Percentiles rank a stretch among this genome's conserved stretches.
Conservation (phyloP, 2,797 vertebrate genomes). For the Hapalemur alaotrensis region DNA sequence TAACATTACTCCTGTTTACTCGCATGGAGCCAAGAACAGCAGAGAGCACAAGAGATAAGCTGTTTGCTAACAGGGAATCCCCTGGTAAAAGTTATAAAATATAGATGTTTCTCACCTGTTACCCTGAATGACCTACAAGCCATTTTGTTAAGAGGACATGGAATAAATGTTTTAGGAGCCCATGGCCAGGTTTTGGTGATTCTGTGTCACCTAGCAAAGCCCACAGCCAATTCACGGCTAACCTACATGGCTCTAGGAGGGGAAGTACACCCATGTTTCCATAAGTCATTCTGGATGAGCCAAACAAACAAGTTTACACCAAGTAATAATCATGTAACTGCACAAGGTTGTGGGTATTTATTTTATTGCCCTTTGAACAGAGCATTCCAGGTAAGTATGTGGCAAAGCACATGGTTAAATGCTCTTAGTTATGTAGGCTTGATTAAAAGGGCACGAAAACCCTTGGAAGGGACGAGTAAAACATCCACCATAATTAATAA, state of each 20-base stretch:
- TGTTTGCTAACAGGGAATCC: constrained; percentile 31
- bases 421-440: neutral
- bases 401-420: neutral
- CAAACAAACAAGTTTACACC: constrained; percentile 49
- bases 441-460: neutral
- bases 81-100: constrained; percentile 29
- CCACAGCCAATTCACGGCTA: constrained; percentile 36
- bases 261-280: constrained; percentile 54
- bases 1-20: neutral
- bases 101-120: constrained; percentile 45
- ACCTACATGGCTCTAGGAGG: constrained; percentile 35
- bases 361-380: constrained; percentile 36
- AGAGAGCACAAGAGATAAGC: neutral
- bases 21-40: neutral
- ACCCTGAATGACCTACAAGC: constrained; percentile 30
- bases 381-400: neutral
- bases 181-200: constrained; percentile 60
- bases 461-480: neutral
- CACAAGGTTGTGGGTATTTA: constrained; percentile 56
- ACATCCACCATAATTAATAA: accelerated
- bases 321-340: constrained; percentile 41
- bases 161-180: constrained; percentile 55
- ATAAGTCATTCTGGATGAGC: constrained; percentile 64
- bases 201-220: constrained; percentile 69
- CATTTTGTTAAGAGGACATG: constrained; percentile 44